Conservation (phyloP, 23 tunicate species). For the Trididemnum miniatum region DNA sequence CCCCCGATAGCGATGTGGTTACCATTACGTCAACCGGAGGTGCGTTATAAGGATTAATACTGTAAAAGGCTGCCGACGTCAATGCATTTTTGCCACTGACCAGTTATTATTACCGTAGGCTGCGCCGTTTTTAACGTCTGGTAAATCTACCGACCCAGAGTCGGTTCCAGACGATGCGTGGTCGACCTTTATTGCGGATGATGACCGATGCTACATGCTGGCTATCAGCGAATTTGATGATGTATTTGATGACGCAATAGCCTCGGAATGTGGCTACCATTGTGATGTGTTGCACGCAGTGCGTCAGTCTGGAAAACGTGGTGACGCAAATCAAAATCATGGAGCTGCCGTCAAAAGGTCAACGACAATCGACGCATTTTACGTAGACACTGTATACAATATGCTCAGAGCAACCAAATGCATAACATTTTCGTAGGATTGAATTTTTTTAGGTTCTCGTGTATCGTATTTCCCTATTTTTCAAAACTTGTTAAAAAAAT, state of each 20-base stretch:
- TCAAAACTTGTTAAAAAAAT: too few relatives aligned
- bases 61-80: too few relatives aligned
- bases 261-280: constrained; percentile 54
- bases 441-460: too few relatives aligned
- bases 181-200: constrained; percentile 25
- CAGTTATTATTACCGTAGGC: constrained; percentile 9
- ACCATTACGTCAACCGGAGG: too few relatives aligned
- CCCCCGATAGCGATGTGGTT: too few relatives aligned
- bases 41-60: too few relatives aligned
- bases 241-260: constrained; percentile 34
- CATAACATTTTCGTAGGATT: constrained; percentile 46
- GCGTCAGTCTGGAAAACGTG: constrained; percentile 37
- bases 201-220: constrained; percentile 61
- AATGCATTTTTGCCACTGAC: too few relatives aligned
- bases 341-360: constrained; percentile 15
- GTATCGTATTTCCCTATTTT: too few relatives aligned
- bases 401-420: constrained; percentile 57
- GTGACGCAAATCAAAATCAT: constrained; percentile 1
- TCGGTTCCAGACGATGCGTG: constrained; percentile 60
- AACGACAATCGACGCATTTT: constrained; percentile 28
- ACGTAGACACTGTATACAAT: constrained; percentile 60
- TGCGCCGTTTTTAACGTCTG: constrained; percentile 11
- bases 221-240: constrained; percentile 69
- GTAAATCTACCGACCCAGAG: not conserved
- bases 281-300: constrained; percentile 74